Evolutionary conservation across 2,888 invertebrate species (phyloP), one percentile per base, ranked within the genome.

Genomic region (Scaptomyza polygonia): DNA sequence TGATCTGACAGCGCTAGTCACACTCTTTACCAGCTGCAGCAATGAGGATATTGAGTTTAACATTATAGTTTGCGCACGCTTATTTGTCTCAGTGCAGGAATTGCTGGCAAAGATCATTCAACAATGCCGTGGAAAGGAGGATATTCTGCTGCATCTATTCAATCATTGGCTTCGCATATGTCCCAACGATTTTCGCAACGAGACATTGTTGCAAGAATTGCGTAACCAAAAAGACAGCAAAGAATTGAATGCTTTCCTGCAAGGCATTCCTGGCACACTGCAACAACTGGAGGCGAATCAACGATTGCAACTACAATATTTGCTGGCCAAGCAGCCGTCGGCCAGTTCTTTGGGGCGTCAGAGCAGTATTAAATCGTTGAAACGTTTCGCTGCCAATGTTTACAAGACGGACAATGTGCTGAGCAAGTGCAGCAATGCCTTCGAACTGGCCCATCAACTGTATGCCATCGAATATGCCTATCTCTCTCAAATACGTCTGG

Each of bases 141-240:
- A 65, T 0, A 21, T 18, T 3, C 54, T 84, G 0, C 12, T 61
- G 9, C 65, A 95, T 77, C 93, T 97, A 43, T 92, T 97, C 43
- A 95, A 94, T 48, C 97, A 97, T 91, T 98, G 98, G 98, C 96
- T 97, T 29, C 96, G 96, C 89, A 96, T 96, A 89, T 98, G 98
- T 91, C 97, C 98, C 0, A 97, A 98, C 90, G 98, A 99, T 92
- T 99, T 98, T 92, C 95, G 97, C 86, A 97, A 98, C 92, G 97
- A 98, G 87, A 93, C 97, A 62, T 95, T 98, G 87, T 97, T 97
- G 96, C 96, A 96, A 62, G 95, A 97, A 80, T 95, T 98, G 64
- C 94, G 96, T 69, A 95, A 95, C 83, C 97, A 49, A 96, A 96
- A 91, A 95, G 96, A 92, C 95, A 94, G 89, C 93, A 93, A 64